Evolutionary conservation across 2,888 invertebrate species (phyloP).

Genomic region (Drosophila limbata): DNA sequence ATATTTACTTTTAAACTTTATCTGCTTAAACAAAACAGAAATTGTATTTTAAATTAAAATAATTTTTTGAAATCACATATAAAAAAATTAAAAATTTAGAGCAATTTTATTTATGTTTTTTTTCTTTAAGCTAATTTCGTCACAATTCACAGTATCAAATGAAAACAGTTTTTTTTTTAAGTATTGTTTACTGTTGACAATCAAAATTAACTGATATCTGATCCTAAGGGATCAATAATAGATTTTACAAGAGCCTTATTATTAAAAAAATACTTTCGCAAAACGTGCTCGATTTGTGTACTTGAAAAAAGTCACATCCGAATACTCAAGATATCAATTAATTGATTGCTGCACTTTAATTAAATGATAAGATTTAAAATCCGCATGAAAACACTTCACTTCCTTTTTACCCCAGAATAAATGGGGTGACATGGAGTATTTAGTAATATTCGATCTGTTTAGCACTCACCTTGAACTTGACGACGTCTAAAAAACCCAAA

Average conservation of each 20-base stretch:
- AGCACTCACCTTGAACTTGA: conserved; percentile 70
- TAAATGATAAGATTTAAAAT: background rate
- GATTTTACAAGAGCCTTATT: background rate
- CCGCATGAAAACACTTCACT: background rate
- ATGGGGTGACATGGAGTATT: background rate
- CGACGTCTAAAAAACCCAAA: conserved; percentile 41
- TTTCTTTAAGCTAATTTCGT: no score
- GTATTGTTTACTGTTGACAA: background rate
- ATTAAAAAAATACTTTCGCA: background rate
- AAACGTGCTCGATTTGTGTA: background rate
- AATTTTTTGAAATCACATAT: background rate
- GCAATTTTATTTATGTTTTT: background rate
- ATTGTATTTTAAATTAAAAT: no score
- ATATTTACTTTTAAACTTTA: background rate
- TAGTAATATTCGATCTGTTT: conserved; percentile 11
- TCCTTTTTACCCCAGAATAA: background rate
- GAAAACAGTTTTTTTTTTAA: background rate
- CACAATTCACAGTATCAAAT: background rate
- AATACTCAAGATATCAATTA: background rate
- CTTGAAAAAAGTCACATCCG: background rate
- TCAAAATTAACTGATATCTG: background rate
- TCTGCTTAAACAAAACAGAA: background rate
- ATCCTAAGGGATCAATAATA: background rate
- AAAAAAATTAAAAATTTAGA: background rate
- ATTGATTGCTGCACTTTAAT: background rate